phyloP scores from a whole-genome alignment of 2,113 vertebrate genomes.

The Boulengeromyrus knoepffleri region DNA sequence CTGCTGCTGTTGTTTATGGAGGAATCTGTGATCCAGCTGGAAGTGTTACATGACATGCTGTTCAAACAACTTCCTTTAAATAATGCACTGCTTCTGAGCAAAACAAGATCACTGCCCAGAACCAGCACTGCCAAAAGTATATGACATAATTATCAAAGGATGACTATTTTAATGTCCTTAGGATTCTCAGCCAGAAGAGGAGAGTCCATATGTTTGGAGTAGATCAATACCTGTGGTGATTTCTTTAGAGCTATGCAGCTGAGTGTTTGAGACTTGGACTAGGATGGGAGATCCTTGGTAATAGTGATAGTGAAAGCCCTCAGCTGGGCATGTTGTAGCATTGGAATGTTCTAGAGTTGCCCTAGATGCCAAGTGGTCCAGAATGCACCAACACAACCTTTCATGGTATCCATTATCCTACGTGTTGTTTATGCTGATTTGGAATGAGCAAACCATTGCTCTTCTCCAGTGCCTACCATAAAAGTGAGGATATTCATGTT shows the following conservation, averaged over 20 bases:
- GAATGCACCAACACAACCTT: background rate
- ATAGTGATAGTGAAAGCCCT: background rate
- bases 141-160: background rate
- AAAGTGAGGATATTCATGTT: background rate
- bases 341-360: background rate
- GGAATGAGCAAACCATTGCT: background rate
- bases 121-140: background rate
- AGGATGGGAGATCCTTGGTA: background rate
- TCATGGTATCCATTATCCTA: background rate
- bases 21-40: background rate
- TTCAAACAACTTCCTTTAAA: background rate
- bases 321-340: background rate
- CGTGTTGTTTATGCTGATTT: background rate
- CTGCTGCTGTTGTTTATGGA: background rate
- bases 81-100: background rate
- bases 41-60: background rate
- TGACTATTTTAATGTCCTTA: background rate
- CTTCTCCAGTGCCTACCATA: background rate
- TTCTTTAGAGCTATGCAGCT: background rate
- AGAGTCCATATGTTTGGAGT: background rate
- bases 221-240: background rate
- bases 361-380: background rate
- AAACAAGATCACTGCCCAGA: background rate
- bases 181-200: background rate
- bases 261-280: background rate